Conservation (phyloP, 2,797 vertebrate genomes). For the Molossus molossus region DNA sequence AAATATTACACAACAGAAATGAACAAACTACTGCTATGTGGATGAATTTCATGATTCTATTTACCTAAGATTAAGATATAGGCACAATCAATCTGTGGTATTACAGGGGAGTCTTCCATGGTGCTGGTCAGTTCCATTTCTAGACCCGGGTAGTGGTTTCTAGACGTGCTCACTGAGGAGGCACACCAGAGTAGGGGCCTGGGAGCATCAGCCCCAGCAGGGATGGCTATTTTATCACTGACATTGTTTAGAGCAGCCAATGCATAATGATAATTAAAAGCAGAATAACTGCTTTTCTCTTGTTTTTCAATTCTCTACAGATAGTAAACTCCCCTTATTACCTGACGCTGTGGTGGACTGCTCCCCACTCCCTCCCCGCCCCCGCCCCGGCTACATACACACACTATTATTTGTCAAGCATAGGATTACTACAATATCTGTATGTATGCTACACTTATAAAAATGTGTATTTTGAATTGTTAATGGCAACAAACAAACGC, state of each 20-base stretch:
- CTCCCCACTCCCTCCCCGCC: not conserved
- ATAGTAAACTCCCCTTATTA: not conserved
- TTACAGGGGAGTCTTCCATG: not conserved
- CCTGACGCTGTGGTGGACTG: not conserved
- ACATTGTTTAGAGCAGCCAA: not conserved
- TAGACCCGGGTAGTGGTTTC: not conserved
- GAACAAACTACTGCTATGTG: not conserved
- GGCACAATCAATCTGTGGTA: not conserved
- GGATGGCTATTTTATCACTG: not conserved
- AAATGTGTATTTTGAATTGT: conserved; percentile 34
- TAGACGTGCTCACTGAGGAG: not conserved
- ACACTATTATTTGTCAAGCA: not conserved
- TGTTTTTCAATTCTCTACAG: not conserved
- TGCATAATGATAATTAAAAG: not conserved
- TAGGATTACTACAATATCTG: not conserved
- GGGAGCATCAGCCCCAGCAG: not conserved
- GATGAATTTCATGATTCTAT: not conserved
- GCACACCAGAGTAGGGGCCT: not conserved
- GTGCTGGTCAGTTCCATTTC: not conserved
- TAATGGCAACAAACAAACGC: not conserved
- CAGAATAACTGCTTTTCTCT: not conserved
- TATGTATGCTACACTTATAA: not conserved
- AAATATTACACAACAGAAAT: not conserved
- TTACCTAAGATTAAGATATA: not conserved
- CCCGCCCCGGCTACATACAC: too few relatives aligned